Base-by-base conservation (phyloP, 1,140 invertebrate species). In the Drosophila neocordata region DNA sequence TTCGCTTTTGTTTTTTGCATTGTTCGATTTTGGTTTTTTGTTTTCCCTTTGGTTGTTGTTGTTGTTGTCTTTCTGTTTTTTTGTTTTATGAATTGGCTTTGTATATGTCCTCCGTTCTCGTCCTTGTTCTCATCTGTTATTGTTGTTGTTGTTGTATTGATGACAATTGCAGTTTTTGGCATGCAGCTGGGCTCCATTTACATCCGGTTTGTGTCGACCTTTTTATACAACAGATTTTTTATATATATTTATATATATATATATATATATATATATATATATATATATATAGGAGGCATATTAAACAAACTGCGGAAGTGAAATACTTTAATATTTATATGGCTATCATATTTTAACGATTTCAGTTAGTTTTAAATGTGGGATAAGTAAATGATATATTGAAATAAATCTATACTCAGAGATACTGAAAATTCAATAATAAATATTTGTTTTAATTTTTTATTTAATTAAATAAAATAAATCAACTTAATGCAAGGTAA, bases 151-250 rank as follows among this genome's bases (percentile, higher is more conserved):
- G 52, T 51, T 58, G 59, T 68, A 81, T 78, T 71, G 82, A 85
- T 85, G 82, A 87, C 82, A 87, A 87, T 87, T 87, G 83, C 78
- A 87, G 74, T 87, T 82, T 70, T 78, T 74, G 75, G 82, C 82
- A 72, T 78, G 75, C 82, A 87, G 83, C 82, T 87, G 82, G 70
- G 60, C 60, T 31, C 15, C 81, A 75, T 79, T 87, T 82, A 87
- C 83, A 87, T 87, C 82, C 82, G 82, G 78, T 75, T 60, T 60
- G 34, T 66, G 69, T 69, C 51, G 37, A 27, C 62, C 61, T 65
- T 77, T 81, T 82, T 84, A 65, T 44, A 20, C 53, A 77, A 51
- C 77, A 73, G 80, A 84, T 84, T 84, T 75, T 77, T 82, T 73
- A 77, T 20, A 52, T 68, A 61, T 38, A 56, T 44, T 38, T 57